These are phyloP conservation scores for Yponomeuta malinellus DNA, from an alignment of 2,888 invertebrate species.

Conservation along the genomic window DNA sequence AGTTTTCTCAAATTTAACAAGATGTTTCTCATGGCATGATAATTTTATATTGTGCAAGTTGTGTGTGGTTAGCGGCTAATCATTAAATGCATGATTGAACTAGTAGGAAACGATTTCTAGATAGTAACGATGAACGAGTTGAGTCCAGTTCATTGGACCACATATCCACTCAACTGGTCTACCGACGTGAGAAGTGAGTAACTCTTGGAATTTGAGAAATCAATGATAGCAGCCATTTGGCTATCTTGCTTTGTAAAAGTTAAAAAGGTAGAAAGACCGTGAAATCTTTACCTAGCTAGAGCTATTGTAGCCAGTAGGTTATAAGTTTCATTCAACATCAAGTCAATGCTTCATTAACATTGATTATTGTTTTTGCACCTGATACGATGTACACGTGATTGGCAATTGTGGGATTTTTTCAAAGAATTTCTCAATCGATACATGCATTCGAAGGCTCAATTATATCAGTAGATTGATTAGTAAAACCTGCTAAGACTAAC, in stretches of 20 bases:
- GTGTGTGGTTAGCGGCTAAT: slow-evolving; percentile 26
- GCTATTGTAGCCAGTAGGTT: background rate
- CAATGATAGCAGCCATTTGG: slow-evolving; percentile 27
- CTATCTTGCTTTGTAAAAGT: background rate
- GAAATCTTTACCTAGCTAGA: background rate
- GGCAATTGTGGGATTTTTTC: background rate
- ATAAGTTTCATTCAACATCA: background rate
- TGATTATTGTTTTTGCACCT: background rate
- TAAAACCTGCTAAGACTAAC: too few species aligned
- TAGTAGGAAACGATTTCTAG: slow-evolving; percentile 72
- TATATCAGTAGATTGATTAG: too few species aligned
- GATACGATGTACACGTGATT: background rate
- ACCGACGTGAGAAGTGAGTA: slow-evolving; percentile 61
- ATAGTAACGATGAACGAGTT: slow-evolving; percentile 51
- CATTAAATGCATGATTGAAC: slow-evolving; percentile 67
- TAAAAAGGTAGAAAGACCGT: background rate
- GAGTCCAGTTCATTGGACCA: slow-evolving; percentile 71
- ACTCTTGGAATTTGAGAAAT: slow-evolving; percentile 61
- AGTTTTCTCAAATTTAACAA: slow-evolving; percentile 1
- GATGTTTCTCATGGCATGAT: background rate
- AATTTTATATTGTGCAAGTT: background rate
- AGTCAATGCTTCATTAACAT: background rate
- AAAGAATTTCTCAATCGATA: too few species aligned
- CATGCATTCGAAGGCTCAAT: too few species aligned
- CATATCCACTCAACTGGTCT: slow-evolving; percentile 66